phyloP scores from a whole-genome alignment of 2,797 vertebrate species.

The Mus spretus region DNA sequence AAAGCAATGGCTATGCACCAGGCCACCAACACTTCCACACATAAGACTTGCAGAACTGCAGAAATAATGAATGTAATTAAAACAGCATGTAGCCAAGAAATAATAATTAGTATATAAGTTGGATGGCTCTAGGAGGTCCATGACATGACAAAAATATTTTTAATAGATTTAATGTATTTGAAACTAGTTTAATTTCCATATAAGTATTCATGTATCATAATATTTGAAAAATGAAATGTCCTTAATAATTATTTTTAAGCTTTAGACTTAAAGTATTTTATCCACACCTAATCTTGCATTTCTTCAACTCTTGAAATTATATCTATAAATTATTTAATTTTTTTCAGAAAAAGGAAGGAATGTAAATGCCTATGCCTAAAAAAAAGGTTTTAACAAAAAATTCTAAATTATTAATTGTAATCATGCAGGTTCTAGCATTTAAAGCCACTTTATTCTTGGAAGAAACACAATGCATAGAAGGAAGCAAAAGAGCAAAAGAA shows the following conservation, averaged over 20 bases:
- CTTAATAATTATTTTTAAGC: conserved; percentile 61
- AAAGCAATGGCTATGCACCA: conserved; percentile 80
- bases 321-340: conserved; percentile 60
- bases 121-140: conserved; percentile 79
- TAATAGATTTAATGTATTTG: conserved; percentile 60
- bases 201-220: conserved; percentile 60
- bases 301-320: conserved; percentile 6
- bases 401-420: conserved; percentile 55
- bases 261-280: conserved; percentile 22
- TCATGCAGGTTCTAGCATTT: neutral
- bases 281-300: neutral
- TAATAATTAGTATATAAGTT: conserved; percentile 85
- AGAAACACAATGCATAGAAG: neutral
- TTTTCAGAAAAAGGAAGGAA: conserved; percentile 42
- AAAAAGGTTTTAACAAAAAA: neutral
- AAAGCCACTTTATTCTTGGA: neutral
- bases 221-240: conserved; percentile 61
- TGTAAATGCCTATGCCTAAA: conserved; percentile 46
- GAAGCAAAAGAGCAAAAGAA: neutral
- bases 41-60: conserved; percentile 82
- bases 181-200: conserved; percentile 78
- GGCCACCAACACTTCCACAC: conserved; percentile 72
- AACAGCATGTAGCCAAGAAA: conserved; percentile 81
- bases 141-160: conserved; percentile 71
- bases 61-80: conserved; percentile 86